phyloP scores from a whole-genome alignment of 1,140 invertebrate species.

The Stegodyphus mimosarum region DNA sequence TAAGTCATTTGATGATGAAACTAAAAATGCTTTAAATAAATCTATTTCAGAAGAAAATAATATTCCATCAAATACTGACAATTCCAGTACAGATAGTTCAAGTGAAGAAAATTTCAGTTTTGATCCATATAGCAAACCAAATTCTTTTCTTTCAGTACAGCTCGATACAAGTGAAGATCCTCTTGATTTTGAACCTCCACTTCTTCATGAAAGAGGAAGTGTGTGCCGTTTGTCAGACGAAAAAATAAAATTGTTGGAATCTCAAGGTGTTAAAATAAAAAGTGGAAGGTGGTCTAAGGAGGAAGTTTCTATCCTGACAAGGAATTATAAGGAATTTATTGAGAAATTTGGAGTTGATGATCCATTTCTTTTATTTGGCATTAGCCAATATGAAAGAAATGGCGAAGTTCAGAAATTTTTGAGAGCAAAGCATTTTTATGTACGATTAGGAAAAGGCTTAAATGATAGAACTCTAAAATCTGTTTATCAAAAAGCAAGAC shows the following conservation, averaged over 20 bases:
- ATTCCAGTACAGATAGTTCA: too few species aligned
- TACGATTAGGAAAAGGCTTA: neutral
- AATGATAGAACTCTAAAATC: neutral
- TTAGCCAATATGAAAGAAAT: neutral
- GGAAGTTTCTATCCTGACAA: neutral
- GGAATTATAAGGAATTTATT: neutral
- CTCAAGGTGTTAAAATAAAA: neutral
- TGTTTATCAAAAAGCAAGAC: neutral
- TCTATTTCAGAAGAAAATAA: too few species aligned
- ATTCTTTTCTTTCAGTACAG: too few species aligned
- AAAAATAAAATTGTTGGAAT: neutral
- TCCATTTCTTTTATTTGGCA: neutral
- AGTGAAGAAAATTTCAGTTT: too few species aligned
- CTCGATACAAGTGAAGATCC: neutral
- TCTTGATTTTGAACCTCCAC: neutral
- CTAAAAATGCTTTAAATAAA: too few species aligned
- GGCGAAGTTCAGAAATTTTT: neutral
- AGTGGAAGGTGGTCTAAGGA: neutral
- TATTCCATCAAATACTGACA: too few species aligned
- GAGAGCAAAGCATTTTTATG: conserved; percentile 5
- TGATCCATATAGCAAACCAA: too few species aligned
- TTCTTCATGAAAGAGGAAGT: neutral
- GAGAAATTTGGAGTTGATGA: neutral
- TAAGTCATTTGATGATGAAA: too few species aligned
- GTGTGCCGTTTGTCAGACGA: neutral